Evolutionary conservation across 2,888 invertebrate genomes (phyloP), one percentile per base, ranked within the genome.

Genomic region (Acronicta leporina): DNA sequence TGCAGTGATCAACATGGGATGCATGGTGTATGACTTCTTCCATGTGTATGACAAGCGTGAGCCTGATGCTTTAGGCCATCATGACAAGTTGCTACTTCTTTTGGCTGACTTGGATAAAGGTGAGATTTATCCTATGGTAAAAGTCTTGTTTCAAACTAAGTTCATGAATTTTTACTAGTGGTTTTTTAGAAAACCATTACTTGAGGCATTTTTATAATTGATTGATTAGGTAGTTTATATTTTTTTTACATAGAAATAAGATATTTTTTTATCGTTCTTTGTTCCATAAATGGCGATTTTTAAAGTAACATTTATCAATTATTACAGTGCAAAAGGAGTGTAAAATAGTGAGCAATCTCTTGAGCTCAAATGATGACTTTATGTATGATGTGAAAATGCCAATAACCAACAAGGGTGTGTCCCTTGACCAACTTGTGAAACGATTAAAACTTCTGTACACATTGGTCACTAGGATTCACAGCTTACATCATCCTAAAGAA

Each of bases 391-490:
- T 87, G 7, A 86, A 83, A 64, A 83, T 81, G 62, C 75, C 80
- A 7, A 64, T 45, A 1, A 73, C 75, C 30, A 79, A 75, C 15
- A 85, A 84, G 55, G 75, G 81, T 4, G 85, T 86, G 1, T 72
- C 86, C 0, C 51, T 87, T 11, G 87, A 87, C 2, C 88, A 91
- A 75, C 81, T 94, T 0, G 40, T 86, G 11, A 92, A 93, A 62
- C 83, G 94, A 1, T 61, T 94, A 1, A 92, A 92, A 77, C 85
- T 94, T 0, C 75, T 94, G 0, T 92, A 90, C 69, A 92, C 92
- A 0, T 63, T 94, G 48, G 81, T 93, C 0, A 87, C 80, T 15
- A 86, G 85, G 82, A 92, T 94, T 10, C 87, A 90, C 49, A 54
- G 68, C 2, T 42, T 94, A 30, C 77, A 91, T 3, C 86, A 87